These are phyloP conservation scores for Pseudomyrmex flavicornis DNA, from an alignment of 1,140 invertebrate genomes.

Conservation along the genomic window DNA sequence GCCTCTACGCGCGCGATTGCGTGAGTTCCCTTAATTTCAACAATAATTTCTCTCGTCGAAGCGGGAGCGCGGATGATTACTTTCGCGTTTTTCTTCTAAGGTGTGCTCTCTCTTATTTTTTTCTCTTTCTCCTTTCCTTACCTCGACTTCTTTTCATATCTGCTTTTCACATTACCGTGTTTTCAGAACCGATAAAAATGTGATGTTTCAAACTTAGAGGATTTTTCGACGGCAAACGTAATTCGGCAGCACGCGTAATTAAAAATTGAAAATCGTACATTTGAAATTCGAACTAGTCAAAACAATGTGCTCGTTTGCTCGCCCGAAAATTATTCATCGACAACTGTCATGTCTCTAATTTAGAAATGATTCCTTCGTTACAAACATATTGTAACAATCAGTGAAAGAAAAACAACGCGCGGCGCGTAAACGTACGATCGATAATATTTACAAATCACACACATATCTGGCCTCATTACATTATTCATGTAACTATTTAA, in stretches of 20 bases:
- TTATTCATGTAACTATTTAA: conserved; percentile 55
- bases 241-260: background rate
- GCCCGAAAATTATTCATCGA: background rate
- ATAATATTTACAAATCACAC: conserved; percentile 42
- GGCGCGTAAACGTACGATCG: background rate
- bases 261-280: background rate
- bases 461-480: conserved; percentile 30
- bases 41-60: background rate
- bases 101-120: background rate
- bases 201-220: background rate
- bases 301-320: background rate
- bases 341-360: conserved; percentile 28
- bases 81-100: conserved; percentile 65
- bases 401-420: background rate
- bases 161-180: background rate
- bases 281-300: background rate
- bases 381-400: too few relatives aligned
- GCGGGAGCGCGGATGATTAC: conserved; percentile 66
- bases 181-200: background rate
- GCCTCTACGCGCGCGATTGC: conserved; percentile 42
- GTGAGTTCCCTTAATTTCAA: conserved; percentile 71
- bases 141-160: background rate
- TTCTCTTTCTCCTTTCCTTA: background rate
- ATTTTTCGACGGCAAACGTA: background rate
- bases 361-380: too few relatives aligned